Percentiles rank a stretch among this genome's conserved stretches.
Evolutionary conservation across 2,888 invertebrate genomes (phyloP).

Genomic region (Apoda limacodes): DNA sequence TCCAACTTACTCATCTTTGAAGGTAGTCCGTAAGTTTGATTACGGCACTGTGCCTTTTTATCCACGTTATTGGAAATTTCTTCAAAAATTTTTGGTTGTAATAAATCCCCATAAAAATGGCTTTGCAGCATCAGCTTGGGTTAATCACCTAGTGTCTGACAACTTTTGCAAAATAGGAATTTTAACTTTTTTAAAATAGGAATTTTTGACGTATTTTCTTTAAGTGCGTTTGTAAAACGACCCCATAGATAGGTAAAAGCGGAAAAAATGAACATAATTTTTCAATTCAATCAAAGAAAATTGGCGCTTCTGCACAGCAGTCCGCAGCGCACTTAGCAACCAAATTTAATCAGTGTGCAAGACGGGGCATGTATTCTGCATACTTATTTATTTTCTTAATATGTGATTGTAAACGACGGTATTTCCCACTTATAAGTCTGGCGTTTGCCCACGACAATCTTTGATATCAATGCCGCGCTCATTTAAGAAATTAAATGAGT

Average conservation of each 20-base stretch:
- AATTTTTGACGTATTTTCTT: slow-evolving; percentile 1
- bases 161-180: too few species aligned
- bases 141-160: too few species aligned
- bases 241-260: too few species aligned
- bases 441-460: slow-evolving; percentile 15
- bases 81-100: too few species aligned
- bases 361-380: slow-evolving; percentile 6
- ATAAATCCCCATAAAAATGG: too few species aligned
- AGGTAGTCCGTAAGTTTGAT: too few species aligned
- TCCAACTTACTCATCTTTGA: too few species aligned
- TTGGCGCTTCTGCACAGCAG: slow-evolving; percentile 6
- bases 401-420: slow-evolving; percentile 9
- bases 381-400: slow-evolving; percentile 3
- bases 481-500: slow-evolving; percentile 11
- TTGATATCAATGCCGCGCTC: slow-evolving; percentile 8
- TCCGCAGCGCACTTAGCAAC: too few species aligned
- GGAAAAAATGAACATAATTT: slow-evolving; percentile 2
- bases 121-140: too few species aligned
- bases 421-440: slow-evolving; percentile 6
- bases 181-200: too few species aligned
- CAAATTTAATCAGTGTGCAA: slow-evolving; percentile 11
- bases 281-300: slow-evolving; percentile 3
- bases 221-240: slow-evolving; percentile 4
- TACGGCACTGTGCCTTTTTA: too few species aligned
- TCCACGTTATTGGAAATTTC: too few species aligned